phyloP scores from a whole-genome alignment of 2,888 invertebrate genomes.

The Drosophila hamatofila region DNA sequence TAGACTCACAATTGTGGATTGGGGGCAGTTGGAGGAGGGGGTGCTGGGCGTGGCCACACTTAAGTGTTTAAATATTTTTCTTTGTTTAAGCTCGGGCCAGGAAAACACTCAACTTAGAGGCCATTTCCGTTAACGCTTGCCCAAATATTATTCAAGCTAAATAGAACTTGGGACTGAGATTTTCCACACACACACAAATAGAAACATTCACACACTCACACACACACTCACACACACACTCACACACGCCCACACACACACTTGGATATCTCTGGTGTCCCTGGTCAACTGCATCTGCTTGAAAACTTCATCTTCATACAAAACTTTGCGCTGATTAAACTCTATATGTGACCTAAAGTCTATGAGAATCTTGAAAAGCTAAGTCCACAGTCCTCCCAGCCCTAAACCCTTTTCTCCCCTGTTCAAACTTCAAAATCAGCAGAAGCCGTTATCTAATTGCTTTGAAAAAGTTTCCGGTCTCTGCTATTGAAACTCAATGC shows the following conservation, averaged over 20 bases:
- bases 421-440: slow-evolving; percentile 69
- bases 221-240: background rate
- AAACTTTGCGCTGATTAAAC: slow-evolving; percentile 76
- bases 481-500: slow-evolving; percentile 68
- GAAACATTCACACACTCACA: background rate
- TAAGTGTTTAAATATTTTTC: slow-evolving; percentile 80
- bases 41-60: slow-evolving; percentile 42
- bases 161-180: slow-evolving; percentile 69
- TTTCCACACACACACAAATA: slow-evolving; percentile 30
- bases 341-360: slow-evolving; percentile 42
- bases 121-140: slow-evolving; percentile 78
- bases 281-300: slow-evolving; percentile 58
- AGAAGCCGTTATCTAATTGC: slow-evolving; percentile 77
- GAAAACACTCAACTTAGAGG: slow-evolving; percentile 75
- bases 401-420: background rate
- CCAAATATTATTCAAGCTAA: slow-evolving; percentile 77
- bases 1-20: background rate
- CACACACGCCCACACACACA: slow-evolving; percentile 4
- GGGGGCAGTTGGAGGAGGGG: background rate
- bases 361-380: slow-evolving; percentile 19
- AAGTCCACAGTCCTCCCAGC: background rate
- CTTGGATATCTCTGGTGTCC: slow-evolving; percentile 13
- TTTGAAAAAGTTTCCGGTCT: slow-evolving; percentile 72
- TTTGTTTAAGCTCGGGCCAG: slow-evolving; percentile 63
- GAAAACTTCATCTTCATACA: slow-evolving; percentile 43